phyloP scores from a whole-genome alignment of 2,888 invertebrate genomes.

The Coronaproctus castanopsis region DNA sequence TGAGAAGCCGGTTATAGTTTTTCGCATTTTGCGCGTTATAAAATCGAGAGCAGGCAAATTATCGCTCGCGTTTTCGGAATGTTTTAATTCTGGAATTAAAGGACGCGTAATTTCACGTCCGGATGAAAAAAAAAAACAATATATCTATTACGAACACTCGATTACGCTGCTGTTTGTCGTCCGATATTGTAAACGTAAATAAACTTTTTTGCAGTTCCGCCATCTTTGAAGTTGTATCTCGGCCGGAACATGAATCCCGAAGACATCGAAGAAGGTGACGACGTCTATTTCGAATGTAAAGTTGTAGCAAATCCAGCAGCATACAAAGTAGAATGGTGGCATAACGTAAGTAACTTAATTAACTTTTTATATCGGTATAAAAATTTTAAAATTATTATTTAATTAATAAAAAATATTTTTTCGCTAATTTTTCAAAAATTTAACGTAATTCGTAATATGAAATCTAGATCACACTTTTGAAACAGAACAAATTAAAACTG shows the following conservation, averaged over 20 bases:
- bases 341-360: slow-evolving; percentile 41
- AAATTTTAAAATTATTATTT: too few relatives aligned
- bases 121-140: too few relatives aligned
- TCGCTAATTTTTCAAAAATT: neutral
- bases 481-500: neutral
- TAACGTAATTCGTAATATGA: neutral
- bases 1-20: too few relatives aligned
- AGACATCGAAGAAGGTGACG: slow-evolving; percentile 60
- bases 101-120: too few relatives aligned
- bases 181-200: too few relatives aligned
- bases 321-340: slow-evolving; percentile 61
- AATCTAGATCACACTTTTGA: too few relatives aligned
- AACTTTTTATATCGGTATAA: neutral
- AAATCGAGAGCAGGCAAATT: too few relatives aligned
- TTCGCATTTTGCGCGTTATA: too few relatives aligned
- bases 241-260: slow-evolving; percentile 55
- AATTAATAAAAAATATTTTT: neutral
- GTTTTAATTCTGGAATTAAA: too few relatives aligned
- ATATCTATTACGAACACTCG: too few relatives aligned
- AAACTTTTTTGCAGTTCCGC: slow-evolving; percentile 37
- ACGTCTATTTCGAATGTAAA: slow-evolving; percentile 62
- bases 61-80: too few relatives aligned
- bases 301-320: slow-evolving; percentile 55
- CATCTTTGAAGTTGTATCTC: slow-evolving; percentile 44
- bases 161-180: too few relatives aligned